phyloP scores from a whole-genome alignment of 2,888 invertebrate genomes.

The Lasioglossum lativentre region DNA sequence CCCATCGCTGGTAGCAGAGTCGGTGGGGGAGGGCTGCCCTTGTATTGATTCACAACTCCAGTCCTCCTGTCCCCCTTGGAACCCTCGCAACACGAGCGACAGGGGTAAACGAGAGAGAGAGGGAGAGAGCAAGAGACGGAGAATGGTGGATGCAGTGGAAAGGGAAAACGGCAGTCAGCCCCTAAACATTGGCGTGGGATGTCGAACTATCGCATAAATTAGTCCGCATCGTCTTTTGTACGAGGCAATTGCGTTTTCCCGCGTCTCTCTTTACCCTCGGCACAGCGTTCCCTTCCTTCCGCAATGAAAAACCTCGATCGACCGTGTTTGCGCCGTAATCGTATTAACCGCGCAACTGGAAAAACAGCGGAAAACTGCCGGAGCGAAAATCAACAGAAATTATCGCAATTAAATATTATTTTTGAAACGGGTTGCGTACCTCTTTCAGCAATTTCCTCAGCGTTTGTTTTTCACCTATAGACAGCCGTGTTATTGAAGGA shows the following conservation, averaged over 20 bases:
- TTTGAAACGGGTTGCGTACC: not conserved
- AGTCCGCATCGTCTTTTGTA: conserved; percentile 51
- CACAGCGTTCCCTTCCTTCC: not conserved
- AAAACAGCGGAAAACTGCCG: not conserved
- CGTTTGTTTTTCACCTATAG: not conserved
- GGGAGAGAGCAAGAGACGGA: not conserved
- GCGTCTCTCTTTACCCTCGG: not conserved
- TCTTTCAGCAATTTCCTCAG: not conserved
- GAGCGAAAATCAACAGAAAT: not conserved
- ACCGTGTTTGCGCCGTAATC: not conserved
- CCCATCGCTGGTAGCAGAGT: conserved; percentile 63
- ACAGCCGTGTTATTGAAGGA: too few species aligned
- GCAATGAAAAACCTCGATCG: not conserved
- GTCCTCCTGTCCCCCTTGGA: conserved; percentile 57
- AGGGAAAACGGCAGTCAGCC: conserved; percentile 62
- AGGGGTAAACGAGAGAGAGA: conserved; percentile 20
- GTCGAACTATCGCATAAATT: conserved; percentile 77
- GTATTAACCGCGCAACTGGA: not conserved
- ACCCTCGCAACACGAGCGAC: conserved; percentile 48
- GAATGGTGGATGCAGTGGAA: conserved; percentile 24
- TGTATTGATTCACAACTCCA: conserved; percentile 78
- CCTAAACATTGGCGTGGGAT: conserved; percentile 68
- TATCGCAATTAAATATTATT: not conserved
- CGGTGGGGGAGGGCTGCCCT: conserved; percentile 73
- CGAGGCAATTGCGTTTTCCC: conserved; percentile 7